These are phyloP conservation scores for Venustoraphidia nigricollis DNA, from an alignment of 2,888 invertebrate species.

Conservation along the genomic window DNA sequence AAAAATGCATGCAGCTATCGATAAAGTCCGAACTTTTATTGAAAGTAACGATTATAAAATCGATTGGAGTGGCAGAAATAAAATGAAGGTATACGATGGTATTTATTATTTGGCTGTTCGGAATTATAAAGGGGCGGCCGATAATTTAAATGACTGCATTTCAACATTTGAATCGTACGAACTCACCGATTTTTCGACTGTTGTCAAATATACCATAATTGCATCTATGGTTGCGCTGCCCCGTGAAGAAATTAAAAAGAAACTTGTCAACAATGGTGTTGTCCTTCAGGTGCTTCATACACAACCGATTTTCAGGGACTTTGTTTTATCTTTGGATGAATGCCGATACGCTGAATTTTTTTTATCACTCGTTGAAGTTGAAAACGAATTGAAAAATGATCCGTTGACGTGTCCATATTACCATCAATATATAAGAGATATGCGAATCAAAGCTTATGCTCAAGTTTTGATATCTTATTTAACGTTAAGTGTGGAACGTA, in stretches of 20 bases:
- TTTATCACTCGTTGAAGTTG: slow-evolving; percentile 26
- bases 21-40: slow-evolving; percentile 8
- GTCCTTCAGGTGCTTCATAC: slow-evolving; percentile 68
- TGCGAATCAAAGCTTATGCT: slow-evolving; percentile 53
- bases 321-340: slow-evolving; percentile 42
- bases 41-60: slow-evolving; percentile 35
- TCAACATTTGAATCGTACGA: slow-evolving; percentile 63
- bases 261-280: slow-evolving; percentile 37
- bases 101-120: slow-evolving; percentile 49
- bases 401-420: slow-evolving; percentile 48
- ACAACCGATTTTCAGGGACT: slow-evolving; percentile 47
- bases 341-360: slow-evolving; percentile 57
- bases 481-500: slow-evolving; percentile 46
- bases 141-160: slow-evolving; percentile 48
- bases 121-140: slow-evolving; percentile 48
- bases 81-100: slow-evolving; percentile 51
- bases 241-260: slow-evolving; percentile 23
- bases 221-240: slow-evolving; percentile 26
- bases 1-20: slow-evolving; percentile 12
- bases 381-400: slow-evolving; percentile 38
- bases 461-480: slow-evolving; percentile 56
- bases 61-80: slow-evolving; percentile 59
- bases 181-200: slow-evolving; percentile 47
- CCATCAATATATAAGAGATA: slow-evolving; percentile 51
- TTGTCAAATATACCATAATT: slow-evolving; percentile 27